Conservation (phyloP, 1,140 invertebrate species). For the Hyles vespertilio region DNA sequence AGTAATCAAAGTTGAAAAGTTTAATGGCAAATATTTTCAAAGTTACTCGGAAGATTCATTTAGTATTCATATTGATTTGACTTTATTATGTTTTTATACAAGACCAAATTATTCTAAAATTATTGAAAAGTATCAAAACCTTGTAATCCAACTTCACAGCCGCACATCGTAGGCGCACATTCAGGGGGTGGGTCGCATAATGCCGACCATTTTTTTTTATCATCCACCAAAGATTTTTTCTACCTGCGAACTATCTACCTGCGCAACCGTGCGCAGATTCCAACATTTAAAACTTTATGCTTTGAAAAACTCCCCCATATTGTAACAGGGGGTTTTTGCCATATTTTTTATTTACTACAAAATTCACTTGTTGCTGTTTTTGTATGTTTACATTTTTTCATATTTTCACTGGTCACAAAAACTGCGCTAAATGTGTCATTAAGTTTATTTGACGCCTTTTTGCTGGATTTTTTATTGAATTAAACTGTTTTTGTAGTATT, state of each 20-base stretch:
- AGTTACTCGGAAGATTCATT: not conserved
- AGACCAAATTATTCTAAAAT: too few relatives aligned
- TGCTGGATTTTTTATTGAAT: too few relatives aligned
- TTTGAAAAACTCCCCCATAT: not conserved
- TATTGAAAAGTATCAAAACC: slow-evolving; percentile 35
- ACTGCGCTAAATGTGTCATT: too few relatives aligned
- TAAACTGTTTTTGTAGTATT: too few relatives aligned
- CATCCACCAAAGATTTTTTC: slow-evolving; percentile 59
- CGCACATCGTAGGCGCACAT: slow-evolving; percentile 53
- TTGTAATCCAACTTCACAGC: slow-evolving; percentile 16
- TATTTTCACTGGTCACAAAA: not conserved
- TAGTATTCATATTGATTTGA: not conserved
- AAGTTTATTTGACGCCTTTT: too few relatives aligned
- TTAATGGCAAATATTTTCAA: not conserved
- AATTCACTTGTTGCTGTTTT: slow-evolving; percentile 13
- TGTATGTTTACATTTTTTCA: slow-evolving; percentile 11
- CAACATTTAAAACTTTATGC: slow-evolving; percentile 4
- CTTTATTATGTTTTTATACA: not conserved
- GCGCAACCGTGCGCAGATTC: slow-evolving; percentile 53
- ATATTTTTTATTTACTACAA: slow-evolving; percentile 7
- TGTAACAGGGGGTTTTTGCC: slow-evolving; percentile 10
- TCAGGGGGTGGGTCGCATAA: slow-evolving; percentile 60
- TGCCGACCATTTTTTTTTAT: slow-evolving; percentile 54
- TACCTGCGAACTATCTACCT: slow-evolving; percentile 66
- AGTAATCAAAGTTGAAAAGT: not conserved